A percentile compares a stretch with the other conserved stretches of the same genome.
Conservation (phyloP, 1,140 invertebrate genomes). For the Drosophila tsacasi region DNA sequence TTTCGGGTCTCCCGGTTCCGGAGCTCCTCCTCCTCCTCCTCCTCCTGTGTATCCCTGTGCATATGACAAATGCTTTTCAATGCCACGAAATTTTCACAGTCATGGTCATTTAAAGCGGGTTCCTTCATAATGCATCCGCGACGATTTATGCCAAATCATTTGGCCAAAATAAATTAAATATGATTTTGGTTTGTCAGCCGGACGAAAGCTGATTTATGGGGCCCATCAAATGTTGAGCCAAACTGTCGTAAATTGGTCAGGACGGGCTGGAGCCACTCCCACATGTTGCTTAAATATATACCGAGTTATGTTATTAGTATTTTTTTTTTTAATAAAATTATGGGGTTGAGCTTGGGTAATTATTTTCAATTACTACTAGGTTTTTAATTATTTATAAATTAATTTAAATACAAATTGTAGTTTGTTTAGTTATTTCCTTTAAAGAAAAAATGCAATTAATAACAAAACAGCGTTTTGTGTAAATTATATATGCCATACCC, state of each 20-base stretch:
- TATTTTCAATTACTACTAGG: background rate
- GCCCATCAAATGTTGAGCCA: slow-evolving; percentile 34
- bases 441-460: background rate
- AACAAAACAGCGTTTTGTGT: background rate
- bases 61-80: slow-evolving; percentile 73
- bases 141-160: slow-evolving; percentile 63
- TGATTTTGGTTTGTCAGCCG: slow-evolving; percentile 61
- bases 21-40: slow-evolving; percentile 1
- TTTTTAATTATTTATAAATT: background rate
- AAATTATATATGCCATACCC: background rate
- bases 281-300: slow-evolving; percentile 40
- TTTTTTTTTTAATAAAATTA: slow-evolving; percentile 3
- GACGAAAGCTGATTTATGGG: slow-evolving; percentile 61
- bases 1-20: slow-evolving; percentile 24
- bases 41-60: background rate
- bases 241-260: slow-evolving; percentile 35
- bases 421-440: background rate
- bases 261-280: slow-evolving; percentile 19
- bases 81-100: slow-evolving; percentile 63
- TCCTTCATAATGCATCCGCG: slow-evolving; percentile 48
- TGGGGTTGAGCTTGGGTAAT: background rate
- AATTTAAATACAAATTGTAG: background rate
- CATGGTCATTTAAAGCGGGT: slow-evolving; percentile 73
- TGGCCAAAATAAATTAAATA: slow-evolving; percentile 64
- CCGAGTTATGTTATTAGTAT: background rate